A percentile compares a stretch with the other conserved stretches of the same genome.
These are phyloP conservation scores for Pelecanoides urinatrix DNA, from an alignment of 2,113 vertebrate species.

Conservation along the genomic window DNA sequence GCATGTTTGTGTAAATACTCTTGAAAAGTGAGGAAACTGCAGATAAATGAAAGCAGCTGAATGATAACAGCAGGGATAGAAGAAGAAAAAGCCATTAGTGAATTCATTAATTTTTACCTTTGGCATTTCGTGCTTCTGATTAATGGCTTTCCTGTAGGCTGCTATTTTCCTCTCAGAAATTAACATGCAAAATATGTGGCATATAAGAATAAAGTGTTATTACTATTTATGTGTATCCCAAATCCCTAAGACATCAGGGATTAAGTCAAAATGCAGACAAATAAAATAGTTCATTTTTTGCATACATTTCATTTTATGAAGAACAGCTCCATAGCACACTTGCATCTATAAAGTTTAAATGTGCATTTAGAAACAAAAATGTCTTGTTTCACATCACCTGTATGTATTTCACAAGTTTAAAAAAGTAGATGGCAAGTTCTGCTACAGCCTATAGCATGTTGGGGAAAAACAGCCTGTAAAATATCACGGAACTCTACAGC, in stretches of 20 bases:
- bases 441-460: not conserved
- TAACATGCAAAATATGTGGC: slow-evolving; percentile 9
- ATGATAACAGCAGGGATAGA: not conserved
- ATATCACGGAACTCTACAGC: not conserved
- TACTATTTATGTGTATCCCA: not conserved
- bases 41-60: slow-evolving; percentile 4
- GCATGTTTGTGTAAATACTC: slow-evolving; percentile 14
- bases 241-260: not conserved
- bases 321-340: not conserved
- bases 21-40: slow-evolving; percentile 5
- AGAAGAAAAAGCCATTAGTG: slow-evolving; percentile 36
- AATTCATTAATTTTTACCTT: slow-evolving; percentile 43
- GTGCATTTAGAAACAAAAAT: not conserved
- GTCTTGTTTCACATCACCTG: not conserved
- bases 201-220: not conserved
- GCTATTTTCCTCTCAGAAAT: slow-evolving; percentile 6
- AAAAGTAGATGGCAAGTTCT: not conserved
- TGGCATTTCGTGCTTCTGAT: slow-evolving; percentile 24
- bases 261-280: not conserved
- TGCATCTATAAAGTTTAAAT: not conserved
- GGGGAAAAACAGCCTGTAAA: not conserved
- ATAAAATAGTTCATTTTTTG: not conserved
- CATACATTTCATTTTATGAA: not conserved
- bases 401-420: not conserved
- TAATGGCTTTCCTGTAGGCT: slow-evolving; percentile 18